Evolutionary conservation across 2,888 invertebrate species (phyloP).

Genomic region (Orthosia gothica): DNA sequence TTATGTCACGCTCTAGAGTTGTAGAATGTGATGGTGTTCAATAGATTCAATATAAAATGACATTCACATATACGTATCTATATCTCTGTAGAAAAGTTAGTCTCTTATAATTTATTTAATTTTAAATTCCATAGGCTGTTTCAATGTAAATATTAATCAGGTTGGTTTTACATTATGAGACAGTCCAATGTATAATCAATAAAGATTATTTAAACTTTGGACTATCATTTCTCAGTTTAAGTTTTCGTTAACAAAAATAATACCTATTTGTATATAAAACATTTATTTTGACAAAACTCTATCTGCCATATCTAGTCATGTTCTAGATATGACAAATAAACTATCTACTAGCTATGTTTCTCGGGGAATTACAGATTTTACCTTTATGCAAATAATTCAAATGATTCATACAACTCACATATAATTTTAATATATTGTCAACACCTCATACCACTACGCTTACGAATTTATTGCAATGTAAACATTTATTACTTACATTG

Average conservation of each 20-base stretch:
- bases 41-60: constrained; percentile 1
- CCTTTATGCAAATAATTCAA: background rate
- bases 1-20: constrained; percentile 28
- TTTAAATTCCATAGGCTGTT: background rate
- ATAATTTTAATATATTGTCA: constrained; percentile 15
- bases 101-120: constrained; percentile 9
- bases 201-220: too few species aligned
- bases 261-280: background rate
- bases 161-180: constrained; percentile 5
- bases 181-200: too few species aligned
- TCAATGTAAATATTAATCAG: constrained; percentile 2
- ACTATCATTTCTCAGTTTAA: too few species aligned
- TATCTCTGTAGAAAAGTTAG: background rate
- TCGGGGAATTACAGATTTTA: background rate
- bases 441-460: background rate
- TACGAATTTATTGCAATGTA: constrained; percentile 8
- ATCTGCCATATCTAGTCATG: background rate
- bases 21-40: constrained; percentile 5
- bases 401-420: constrained; percentile 8
- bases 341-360: too few species aligned
- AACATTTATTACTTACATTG: constrained; percentile 26
- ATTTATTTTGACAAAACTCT: background rate
- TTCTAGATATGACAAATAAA: too few species aligned
- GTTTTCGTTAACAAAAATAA: too few species aligned
- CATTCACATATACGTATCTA: background rate